Conservation (phyloP, 2,797 vertebrate species). For the Phoeniculus purpureus region DNA sequence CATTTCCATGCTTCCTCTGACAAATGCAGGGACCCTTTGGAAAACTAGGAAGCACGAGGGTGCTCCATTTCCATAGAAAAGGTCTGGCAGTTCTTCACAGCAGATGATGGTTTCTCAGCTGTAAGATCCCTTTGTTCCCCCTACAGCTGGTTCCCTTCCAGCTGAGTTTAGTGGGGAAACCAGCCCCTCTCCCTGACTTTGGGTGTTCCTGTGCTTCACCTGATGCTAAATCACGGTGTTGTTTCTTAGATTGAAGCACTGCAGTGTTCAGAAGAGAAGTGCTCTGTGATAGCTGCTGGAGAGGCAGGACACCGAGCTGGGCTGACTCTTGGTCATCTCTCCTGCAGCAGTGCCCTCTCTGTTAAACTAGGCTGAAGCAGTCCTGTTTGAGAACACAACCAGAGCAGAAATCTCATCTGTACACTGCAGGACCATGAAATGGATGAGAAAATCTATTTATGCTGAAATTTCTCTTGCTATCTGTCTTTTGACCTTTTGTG, state of each 20-base stretch:
- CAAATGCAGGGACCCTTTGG: background rate
- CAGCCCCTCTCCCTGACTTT: background rate
- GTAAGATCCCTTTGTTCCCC: background rate
- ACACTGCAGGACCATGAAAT: background rate
- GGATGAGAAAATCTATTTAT: background rate
- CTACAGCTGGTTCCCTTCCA: background rate
- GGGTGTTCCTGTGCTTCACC: background rate
- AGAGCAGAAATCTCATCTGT: background rate
- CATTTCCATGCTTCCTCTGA: background rate
- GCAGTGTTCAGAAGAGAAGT: background rate
- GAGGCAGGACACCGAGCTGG: background rate
- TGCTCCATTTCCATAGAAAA: background rate
- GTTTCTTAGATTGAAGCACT: background rate
- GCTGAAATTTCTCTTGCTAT: background rate
- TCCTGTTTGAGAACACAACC: background rate
- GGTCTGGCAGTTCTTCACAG: background rate
- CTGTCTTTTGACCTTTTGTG: conserved; percentile 32
- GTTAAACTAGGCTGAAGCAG: background rate
- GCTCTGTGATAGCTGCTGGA: background rate
- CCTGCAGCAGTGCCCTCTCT: background rate
- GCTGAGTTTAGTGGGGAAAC: background rate
- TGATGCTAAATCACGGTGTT: background rate
- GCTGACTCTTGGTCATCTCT: rapidly evolving
- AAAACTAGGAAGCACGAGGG: background rate
- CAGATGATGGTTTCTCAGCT: background rate